Conservation (phyloP, 2,113 vertebrate species). For the Neopipo cinnamomea region DNA sequence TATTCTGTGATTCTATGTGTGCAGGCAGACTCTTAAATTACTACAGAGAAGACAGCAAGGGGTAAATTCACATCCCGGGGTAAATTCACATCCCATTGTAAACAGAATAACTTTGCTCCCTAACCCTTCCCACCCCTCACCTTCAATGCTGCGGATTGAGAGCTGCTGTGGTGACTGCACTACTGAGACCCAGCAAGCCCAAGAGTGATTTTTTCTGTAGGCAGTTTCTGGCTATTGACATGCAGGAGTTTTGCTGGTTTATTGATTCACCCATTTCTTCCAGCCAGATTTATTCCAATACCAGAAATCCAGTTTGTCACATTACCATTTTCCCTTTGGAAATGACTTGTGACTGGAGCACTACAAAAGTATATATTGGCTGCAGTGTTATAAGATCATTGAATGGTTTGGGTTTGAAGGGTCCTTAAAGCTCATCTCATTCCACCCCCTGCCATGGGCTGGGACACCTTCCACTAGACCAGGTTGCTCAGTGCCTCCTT, state of each 20-base stretch:
- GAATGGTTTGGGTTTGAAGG: background rate
- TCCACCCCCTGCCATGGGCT: background rate
- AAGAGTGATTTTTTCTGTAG: background rate
- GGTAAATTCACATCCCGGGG: background rate
- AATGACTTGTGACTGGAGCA: constrained; percentile 57
- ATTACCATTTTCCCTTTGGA: constrained; percentile 44
- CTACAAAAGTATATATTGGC: background rate
- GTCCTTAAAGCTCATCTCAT: background rate
- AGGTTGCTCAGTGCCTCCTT: background rate
- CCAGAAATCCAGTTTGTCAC: constrained; percentile 62
- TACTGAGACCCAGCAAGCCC: background rate
- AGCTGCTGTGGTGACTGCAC: constrained; percentile 3
- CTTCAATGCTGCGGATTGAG: background rate
- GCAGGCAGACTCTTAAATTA: background rate
- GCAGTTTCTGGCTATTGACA: background rate
- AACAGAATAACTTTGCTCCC: background rate
- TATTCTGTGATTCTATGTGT: background rate
- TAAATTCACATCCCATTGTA: background rate
- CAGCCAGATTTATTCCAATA: constrained; percentile 39
- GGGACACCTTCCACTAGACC: background rate
- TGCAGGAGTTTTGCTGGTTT: constrained; percentile 11
- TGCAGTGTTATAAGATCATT: background rate
- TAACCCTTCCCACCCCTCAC: background rate
- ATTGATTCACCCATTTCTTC: constrained; percentile 62
- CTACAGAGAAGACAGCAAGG: background rate